Percentiles rank a stretch among this genome's conserved stretches.
Evolutionary conservation across 2,113 vertebrate genomes (phyloP).

Genomic region (Arizona elegans): DNA sequence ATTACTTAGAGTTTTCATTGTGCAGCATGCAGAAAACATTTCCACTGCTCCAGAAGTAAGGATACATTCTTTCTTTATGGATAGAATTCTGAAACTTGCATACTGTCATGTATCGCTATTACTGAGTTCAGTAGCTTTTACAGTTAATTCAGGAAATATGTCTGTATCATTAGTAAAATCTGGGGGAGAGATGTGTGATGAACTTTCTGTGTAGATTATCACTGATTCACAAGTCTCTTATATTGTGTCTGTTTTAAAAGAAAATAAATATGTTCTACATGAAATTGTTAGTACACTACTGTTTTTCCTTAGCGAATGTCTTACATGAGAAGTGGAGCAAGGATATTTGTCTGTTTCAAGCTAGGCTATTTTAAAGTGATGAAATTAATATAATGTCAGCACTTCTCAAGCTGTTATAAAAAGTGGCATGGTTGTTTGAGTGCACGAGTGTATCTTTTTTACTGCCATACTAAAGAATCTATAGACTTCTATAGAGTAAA

Average conservation of each 20-base stretch:
- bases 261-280: slow-evolving; percentile 33
- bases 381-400: not conserved
- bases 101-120: slow-evolving; percentile 17
- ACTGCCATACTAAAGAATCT: too few relatives aligned
- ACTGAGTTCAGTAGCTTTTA: slow-evolving; percentile 13
- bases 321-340: not conserved
- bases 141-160: slow-evolving; percentile 22
- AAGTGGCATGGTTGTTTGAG: not conserved
- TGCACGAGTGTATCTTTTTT: not conserved
- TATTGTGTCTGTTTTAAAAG: slow-evolving; percentile 12
- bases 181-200: slow-evolving; percentile 28
- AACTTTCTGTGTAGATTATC: slow-evolving; percentile 24
- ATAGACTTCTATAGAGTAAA: not conserved
- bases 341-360: not conserved
- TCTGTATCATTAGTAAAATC: slow-evolving; percentile 43
- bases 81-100: slow-evolving; percentile 27
- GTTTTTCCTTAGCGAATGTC: not conserved
- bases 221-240: slow-evolving; percentile 25
- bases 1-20: not conserved
- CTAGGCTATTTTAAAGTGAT: not conserved
- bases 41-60: not conserved
- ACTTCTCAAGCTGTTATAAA: not conserved
- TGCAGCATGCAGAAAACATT: not conserved
- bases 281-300: slow-evolving; percentile 14
- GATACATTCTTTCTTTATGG: not conserved